Evolutionary conservation across 2,113 vertebrate species (phyloP).

Genomic region (Diadophis punctatus): DNA sequence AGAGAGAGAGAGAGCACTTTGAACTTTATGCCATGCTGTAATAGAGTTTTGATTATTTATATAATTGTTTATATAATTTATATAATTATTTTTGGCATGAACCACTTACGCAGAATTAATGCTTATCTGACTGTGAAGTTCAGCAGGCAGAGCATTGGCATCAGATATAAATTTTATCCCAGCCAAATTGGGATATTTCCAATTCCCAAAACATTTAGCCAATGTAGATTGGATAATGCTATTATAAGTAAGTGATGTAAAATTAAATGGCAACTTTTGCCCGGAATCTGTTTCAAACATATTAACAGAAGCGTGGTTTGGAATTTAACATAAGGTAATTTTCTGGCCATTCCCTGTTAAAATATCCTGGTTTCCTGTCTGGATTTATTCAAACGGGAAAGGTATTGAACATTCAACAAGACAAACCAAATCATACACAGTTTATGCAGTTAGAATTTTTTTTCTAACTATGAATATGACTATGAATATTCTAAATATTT

Average conservation of each 20-base stretch:
- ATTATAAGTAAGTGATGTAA: not conserved
- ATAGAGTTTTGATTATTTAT: not conserved
- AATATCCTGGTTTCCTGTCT: not conserved
- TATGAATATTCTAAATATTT: not conserved
- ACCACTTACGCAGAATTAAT: not conserved
- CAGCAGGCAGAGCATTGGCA: not conserved
- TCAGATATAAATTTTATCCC: not conserved
- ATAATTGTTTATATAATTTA: not conserved
- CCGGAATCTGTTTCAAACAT: not conserved
- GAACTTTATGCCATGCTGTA: not conserved
- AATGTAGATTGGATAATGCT: not conserved
- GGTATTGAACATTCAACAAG: not conserved
- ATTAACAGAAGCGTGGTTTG: not conserved
- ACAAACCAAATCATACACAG: not conserved
- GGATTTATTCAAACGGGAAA: not conserved
- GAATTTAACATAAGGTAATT: not conserved
- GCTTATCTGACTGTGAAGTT: not conserved
- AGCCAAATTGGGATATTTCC: not conserved
- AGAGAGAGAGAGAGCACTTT: not conserved
- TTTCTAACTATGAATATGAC: not conserved
- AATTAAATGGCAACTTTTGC: not conserved
- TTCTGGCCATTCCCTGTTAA: not conserved
- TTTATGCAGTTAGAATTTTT: not conserved
- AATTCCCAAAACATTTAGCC: not conserved
- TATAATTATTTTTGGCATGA: not conserved